Evolutionary conservation across 2,888 invertebrate species (phyloP).

Genomic region (Eretmocerus hayati): DNA sequence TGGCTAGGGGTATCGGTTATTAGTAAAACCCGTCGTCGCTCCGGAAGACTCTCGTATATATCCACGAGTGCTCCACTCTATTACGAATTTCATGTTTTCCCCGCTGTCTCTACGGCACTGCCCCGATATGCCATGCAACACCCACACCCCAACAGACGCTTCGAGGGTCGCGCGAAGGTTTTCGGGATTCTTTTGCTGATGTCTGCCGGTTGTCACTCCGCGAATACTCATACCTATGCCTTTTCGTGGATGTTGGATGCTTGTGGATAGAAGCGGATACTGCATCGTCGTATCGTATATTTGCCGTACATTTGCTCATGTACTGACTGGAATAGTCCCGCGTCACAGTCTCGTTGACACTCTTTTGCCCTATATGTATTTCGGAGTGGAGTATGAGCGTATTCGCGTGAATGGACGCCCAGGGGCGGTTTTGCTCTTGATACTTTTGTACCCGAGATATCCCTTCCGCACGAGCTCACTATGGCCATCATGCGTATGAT

Average conservation of each 20-base stretch:
- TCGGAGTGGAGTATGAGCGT: too few relatives aligned
- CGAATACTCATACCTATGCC: too few relatives aligned
- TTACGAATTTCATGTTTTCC: constrained; percentile 38
- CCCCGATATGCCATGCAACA: background rate
- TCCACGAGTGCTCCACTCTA: constrained; percentile 42
- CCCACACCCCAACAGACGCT: background rate
- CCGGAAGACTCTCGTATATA: constrained; percentile 45
- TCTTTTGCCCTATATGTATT: too few relatives aligned
- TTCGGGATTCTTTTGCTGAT: constrained; percentile 6
- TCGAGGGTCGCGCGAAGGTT: background rate
- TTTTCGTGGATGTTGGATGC: too few relatives aligned
- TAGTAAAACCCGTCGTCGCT: constrained; percentile 44
- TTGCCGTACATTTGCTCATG: too few relatives aligned
- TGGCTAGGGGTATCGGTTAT: constrained; percentile 46
- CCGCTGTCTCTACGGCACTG: constrained; percentile 26
- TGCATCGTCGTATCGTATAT: too few relatives aligned
- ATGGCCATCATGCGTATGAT: too few relatives aligned
- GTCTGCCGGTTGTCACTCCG: constrained; percentile 3
- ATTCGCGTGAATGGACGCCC: too few relatives aligned
- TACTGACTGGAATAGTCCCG: too few relatives aligned
- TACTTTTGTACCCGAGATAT: constrained; percentile 6
- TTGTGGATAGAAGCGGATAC: too few relatives aligned
- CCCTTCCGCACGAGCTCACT: too few relatives aligned
- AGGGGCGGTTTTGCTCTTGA: background rate
- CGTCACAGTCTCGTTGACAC: too few relatives aligned